These are phyloP conservation scores for Crypturellus undulatus DNA, from an alignment of 2,113 vertebrate species.

Conservation along the genomic window DNA sequence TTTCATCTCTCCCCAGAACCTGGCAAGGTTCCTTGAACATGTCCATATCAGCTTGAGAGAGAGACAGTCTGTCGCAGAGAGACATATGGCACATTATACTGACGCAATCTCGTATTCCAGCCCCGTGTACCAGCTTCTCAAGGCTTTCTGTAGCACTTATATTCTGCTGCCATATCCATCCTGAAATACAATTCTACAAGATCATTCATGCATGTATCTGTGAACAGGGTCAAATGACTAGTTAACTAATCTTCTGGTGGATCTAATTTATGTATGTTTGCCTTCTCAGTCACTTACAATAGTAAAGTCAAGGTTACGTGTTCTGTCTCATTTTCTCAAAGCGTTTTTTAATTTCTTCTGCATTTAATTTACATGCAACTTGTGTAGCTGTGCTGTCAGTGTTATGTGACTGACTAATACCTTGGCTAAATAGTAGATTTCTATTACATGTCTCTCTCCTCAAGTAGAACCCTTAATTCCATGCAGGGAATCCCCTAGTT, in stretches of 20 bases:
- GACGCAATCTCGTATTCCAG: background rate
- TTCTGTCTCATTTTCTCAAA: conserved; percentile 53
- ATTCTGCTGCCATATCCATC: background rate
- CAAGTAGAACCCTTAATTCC: background rate
- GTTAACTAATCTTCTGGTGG: conserved; percentile 62
- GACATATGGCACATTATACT: background rate
- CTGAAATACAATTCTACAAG: conserved; percentile 26
- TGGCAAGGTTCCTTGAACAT: background rate
- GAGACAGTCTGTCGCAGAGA: background rate
- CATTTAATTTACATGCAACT: background rate
- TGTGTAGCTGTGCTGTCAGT: background rate
- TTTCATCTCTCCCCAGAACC: background rate
- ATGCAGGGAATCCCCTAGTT: background rate
- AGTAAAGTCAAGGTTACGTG: conserved; percentile 50
- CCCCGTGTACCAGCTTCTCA: background rate
- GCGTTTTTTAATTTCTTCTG: conserved; percentile 27
- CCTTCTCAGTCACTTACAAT: conserved; percentile 47
- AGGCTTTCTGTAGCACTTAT: background rate
- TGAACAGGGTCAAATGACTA: conserved; percentile 35
- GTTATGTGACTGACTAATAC: background rate
- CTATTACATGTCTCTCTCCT: background rate
- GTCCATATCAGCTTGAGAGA: background rate
- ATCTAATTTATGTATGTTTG: conserved; percentile 68
- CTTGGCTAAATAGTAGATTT: background rate
- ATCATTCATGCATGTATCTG: conserved; percentile 48